Percentiles rank a stretch among this genome's conserved stretches.
These are phyloP conservation scores for Passerculus sandwichensis DNA, from an alignment of 2,797 vertebrate genomes.

Conservation along the genomic window DNA sequence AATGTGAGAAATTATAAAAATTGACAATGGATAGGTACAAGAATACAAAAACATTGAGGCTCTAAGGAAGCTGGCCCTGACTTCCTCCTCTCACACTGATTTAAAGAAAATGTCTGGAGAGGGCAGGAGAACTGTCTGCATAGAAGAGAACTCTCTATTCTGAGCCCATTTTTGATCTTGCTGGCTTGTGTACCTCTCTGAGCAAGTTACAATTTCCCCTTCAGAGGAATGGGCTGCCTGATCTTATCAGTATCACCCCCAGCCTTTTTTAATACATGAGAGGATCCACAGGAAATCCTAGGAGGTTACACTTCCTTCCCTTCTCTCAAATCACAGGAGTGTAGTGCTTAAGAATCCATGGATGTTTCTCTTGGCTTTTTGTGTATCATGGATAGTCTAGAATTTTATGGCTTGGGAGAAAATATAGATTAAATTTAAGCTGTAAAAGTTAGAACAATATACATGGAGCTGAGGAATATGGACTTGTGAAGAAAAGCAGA, in stretches of 20 bases:
- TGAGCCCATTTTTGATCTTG: neutral
- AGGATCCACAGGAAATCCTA: conserved; percentile 43
- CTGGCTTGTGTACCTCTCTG: neutral
- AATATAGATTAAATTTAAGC: neutral
- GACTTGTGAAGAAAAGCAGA: neutral
- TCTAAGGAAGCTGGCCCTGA: neutral
- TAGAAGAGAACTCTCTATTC: neutral
- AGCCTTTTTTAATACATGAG: neutral
- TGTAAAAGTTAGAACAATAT: neutral
- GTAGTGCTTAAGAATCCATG: neutral
- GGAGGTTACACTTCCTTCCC: conserved; percentile 46
- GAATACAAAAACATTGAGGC: neutral
- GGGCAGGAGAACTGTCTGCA: neutral
- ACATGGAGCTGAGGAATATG: neutral
- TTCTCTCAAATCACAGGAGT: neutral
- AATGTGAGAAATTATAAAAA: neutral
- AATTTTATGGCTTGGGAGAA: neutral
- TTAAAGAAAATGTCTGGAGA: neutral
- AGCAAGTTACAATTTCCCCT: neutral
- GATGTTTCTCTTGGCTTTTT: conserved; percentile 34
- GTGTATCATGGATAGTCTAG: neutral
- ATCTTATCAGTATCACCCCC: neutral
- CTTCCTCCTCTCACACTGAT: neutral
- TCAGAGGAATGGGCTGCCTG: neutral
- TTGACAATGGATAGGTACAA: neutral